Evolutionary conservation across 2,888 invertebrate genomes (phyloP), one percentile per base, ranked within the genome.

Genomic region (Agriopis aurantiaria): DNA sequence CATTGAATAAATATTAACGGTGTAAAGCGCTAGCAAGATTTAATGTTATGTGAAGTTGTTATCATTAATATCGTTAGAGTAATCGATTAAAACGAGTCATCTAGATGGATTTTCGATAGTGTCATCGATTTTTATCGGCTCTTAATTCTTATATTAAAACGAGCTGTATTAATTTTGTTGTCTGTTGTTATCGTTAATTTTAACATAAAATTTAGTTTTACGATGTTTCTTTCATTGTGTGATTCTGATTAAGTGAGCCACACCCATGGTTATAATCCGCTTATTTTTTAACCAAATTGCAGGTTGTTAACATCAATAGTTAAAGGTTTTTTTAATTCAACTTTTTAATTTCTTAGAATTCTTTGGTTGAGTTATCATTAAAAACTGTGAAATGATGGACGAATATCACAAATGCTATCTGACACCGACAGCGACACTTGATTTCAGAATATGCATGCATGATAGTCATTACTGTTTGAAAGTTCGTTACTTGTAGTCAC

Each of bases 401-500:
- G 51, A 51, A 51, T 51, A 17, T n/a, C 6, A 43, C 10, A 14
- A 3, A 9, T 43, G 17, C 17, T 11, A 46, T 17, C 53, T 61
- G 61, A 51, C 51, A 61, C 55, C 33, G 33, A 33, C 33, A 33
- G 33, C 46, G 46, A 14, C 52, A 59, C 58, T 59, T n/a, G 40
- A 51, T 53, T 57, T 62, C 3, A 53, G 14, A 57, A 41, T 68
- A 23, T 33, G 33, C 33, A 33, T 33, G 33, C 33, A 33, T 33
- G 33, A 33, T 33, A 33, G 67, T 62, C 45, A 63, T 63, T 45
- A 75, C 75, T 71, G 79, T 79, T 77, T 57, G 81, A 83, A 83
- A 83, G 80, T 68, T 85, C 89, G 89, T 90, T 90, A 89, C 82
- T 74, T 56, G 72, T 17, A 33, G 81, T 85, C 90, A 89, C 89